Conservation (phyloP, 2,113 vertebrate genomes). For the Oenanthe oenanthe region DNA sequence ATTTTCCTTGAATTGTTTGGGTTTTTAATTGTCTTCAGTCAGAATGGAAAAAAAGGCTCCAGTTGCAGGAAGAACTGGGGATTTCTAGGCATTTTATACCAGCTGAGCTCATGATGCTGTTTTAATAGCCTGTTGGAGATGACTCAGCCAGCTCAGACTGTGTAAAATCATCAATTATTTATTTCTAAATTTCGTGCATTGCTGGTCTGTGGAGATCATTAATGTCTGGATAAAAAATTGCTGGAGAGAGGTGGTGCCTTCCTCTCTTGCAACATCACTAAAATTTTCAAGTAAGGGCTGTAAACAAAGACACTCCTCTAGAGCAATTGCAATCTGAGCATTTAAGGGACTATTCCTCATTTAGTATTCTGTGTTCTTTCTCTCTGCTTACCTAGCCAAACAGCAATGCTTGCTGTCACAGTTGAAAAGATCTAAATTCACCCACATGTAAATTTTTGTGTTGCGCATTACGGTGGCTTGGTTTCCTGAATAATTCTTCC, state of each 20-base stretch:
- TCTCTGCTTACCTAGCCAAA: neutral
- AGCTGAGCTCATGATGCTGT: neutral
- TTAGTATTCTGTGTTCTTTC: neutral
- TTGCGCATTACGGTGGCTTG: neutral
- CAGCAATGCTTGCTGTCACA: neutral
- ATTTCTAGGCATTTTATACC: constrained; percentile 29
- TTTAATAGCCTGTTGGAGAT: neutral
- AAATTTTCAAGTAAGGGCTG: neutral
- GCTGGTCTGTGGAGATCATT: constrained; percentile 19
- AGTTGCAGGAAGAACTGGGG: neutral
- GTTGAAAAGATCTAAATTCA: neutral
- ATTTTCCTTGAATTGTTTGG: neutral
- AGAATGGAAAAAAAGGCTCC: neutral
- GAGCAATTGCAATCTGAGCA: neutral
- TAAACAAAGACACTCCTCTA: neutral
- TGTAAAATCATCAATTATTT: constrained; percentile 53
- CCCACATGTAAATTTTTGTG: neutral
- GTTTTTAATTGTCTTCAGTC: neutral
- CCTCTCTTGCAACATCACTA: neutral
- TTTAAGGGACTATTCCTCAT: neutral
- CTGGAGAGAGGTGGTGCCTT: neutral
- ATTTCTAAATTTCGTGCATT: constrained; percentile 3
- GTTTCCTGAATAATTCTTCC: neutral
- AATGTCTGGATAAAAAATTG: neutral
- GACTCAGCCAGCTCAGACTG: constrained; percentile 22